Conservation (phyloP, 2,888 invertebrate species). For the Erebia palarica region DNA sequence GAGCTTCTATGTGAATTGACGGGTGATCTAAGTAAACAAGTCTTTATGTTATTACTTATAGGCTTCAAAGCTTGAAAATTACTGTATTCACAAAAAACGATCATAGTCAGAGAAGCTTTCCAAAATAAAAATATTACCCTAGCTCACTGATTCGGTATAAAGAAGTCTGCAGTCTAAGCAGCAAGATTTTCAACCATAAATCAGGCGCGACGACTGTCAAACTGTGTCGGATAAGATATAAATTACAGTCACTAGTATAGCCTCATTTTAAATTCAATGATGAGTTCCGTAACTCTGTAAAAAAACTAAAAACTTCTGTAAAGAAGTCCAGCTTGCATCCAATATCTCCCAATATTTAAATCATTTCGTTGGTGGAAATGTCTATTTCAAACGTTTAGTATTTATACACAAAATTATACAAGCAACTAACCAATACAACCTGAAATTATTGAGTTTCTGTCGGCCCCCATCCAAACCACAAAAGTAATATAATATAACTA, state of each 20-base stretch:
- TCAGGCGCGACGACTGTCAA: slow-evolving; percentile 69
- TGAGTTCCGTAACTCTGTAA: slow-evolving; percentile 37
- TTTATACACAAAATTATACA: no score
- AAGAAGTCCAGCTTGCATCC: slow-evolving; percentile 21
- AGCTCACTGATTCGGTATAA: slow-evolving; percentile 41
- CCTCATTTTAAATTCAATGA: slow-evolving; percentile 42
- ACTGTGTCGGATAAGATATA: slow-evolving; percentile 61
- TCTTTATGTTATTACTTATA: no score
- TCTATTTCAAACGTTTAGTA: no score
- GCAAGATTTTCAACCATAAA: slow-evolving; percentile 57
- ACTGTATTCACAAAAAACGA: no score
- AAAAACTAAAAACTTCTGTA: no score
- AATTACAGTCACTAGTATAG: slow-evolving; percentile 53
- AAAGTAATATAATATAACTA: background rate
- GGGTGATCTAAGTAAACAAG: no score
- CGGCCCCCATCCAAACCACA: background rate
- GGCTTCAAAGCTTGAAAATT: no score
- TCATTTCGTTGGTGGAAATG: background rate
- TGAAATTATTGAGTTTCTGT: no score
- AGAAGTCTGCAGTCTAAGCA: slow-evolving; percentile 42
- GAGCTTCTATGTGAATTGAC: background rate
- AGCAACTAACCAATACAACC: no score
- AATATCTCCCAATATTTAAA: background rate
- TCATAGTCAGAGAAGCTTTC: background rate
- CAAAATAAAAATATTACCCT: slow-evolving; percentile 1